Evolutionary conservation across 2,113 vertebrate species (phyloP).

Genomic region (Colinus virginianus): DNA sequence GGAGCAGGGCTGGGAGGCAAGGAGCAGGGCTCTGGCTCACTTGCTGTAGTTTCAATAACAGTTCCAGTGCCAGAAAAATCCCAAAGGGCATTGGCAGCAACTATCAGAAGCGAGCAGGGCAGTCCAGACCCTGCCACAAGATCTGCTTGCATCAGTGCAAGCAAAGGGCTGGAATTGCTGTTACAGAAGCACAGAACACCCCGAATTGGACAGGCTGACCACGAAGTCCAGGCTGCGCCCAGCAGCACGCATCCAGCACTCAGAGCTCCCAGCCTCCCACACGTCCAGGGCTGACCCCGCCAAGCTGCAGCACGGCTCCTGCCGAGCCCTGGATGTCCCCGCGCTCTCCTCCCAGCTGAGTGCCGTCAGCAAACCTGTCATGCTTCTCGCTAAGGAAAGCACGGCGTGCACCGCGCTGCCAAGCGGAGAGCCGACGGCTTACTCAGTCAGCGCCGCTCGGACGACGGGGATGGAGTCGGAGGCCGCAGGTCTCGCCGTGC

Average conservation of each 20-base stretch:
- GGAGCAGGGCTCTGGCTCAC: not conserved
- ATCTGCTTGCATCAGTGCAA: not conserved
- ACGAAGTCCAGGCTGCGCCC: too few relatives aligned
- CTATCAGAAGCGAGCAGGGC: not conserved
- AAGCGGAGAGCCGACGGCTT: not conserved
- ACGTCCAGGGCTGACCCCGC: too few relatives aligned
- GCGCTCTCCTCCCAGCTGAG: too few relatives aligned
- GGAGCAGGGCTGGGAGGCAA: not conserved
- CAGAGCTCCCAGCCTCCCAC: too few relatives aligned
- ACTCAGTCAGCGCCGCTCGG: not conserved
- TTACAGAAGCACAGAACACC: too few relatives aligned
- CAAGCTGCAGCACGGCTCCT: too few relatives aligned
- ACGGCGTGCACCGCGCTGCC: too few relatives aligned
- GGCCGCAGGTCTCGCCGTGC: not conserved
- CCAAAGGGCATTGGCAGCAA: not conserved
- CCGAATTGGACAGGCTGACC: too few relatives aligned
- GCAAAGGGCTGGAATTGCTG: not conserved
- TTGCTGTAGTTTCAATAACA: not conserved
- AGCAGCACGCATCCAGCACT: too few relatives aligned
- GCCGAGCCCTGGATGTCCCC: too few relatives aligned
- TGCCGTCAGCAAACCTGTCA: too few relatives aligned
- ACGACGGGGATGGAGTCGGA: not conserved
- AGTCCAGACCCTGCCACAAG: not conserved
- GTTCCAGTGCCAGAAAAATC: not conserved
- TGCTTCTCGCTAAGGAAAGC: not conserved